Percentiles rank a stretch among this genome's conserved stretches.
Evolutionary conservation across 2,888 invertebrate species (phyloP).

Genomic region (Thyatira batis): DNA sequence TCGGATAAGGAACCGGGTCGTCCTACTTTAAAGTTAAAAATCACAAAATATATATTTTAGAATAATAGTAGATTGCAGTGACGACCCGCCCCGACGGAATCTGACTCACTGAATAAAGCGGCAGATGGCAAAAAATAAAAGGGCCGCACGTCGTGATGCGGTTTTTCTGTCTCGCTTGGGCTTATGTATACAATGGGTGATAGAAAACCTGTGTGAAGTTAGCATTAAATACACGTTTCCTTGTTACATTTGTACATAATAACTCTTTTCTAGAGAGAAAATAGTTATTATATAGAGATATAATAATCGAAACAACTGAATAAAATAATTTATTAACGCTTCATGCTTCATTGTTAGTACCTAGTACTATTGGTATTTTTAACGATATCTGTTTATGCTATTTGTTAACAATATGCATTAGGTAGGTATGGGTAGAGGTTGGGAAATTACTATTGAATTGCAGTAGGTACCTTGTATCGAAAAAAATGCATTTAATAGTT

Average conservation of each 20-base stretch:
- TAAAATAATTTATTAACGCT: too few relatives aligned
- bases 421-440: too few relatives aligned
- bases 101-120: constrained; percentile 64
- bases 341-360: too few relatives aligned
- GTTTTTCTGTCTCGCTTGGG: constrained; percentile 47
- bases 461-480: too few relatives aligned
- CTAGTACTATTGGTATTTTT: too few relatives aligned
- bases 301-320: too few relatives aligned
- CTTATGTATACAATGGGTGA: constrained; percentile 29
- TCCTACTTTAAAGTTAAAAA: constrained; percentile 64
- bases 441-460: too few relatives aligned
- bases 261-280: too few relatives aligned
- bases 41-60: constrained; percentile 60
- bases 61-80: constrained; percentile 59
- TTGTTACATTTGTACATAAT: background rate
- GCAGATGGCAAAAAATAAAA: constrained; percentile 53
- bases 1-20: constrained; percentile 73
- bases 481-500: too few relatives aligned
- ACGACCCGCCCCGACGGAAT: constrained; percentile 79
- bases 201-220: constrained; percentile 27
- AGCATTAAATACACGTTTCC: constrained; percentile 10
- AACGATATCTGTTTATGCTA: too few relatives aligned
- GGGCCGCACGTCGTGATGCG: constrained; percentile 51
- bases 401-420: too few relatives aligned
- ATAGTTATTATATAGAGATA: too few relatives aligned